Percentiles rank a stretch among this genome's conserved stretches.
These are phyloP conservation scores for Oxyruncus cristatus DNA, from an alignment of 2,113 vertebrate genomes.

Conservation along the genomic window DNA sequence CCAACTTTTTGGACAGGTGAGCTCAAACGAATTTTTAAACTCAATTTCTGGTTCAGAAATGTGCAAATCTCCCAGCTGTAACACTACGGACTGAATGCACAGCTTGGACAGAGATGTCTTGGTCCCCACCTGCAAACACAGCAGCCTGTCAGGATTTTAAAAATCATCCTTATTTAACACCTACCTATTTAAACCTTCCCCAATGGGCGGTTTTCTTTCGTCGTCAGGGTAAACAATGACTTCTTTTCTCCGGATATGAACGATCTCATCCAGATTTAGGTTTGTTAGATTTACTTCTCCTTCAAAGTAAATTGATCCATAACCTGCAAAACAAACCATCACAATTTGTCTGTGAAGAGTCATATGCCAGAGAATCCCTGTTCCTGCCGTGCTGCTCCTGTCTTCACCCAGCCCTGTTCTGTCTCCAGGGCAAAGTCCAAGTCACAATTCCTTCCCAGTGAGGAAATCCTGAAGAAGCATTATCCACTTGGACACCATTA, in stretches of 20 bases:
- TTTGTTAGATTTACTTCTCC: slow-evolving; percentile 86
- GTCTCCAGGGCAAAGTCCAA: neutral
- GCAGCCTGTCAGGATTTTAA: neutral
- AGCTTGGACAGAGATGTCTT: accelerated
- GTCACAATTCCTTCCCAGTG: accelerated
- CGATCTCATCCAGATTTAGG: slow-evolving; percentile 91
- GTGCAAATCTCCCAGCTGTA: accelerated
- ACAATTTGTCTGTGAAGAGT: neutral
- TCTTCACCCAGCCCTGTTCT: accelerated
- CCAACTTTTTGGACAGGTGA: no score
- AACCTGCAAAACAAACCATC: slow-evolving; percentile 73
- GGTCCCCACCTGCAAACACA: neutral
- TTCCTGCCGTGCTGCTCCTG: neutral
- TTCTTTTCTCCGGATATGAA: slow-evolving; percentile 94
- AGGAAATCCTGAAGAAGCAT: neutral
- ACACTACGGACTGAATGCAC: accelerated
- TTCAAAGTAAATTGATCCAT: slow-evolving; percentile 92
- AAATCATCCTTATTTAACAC: neutral
- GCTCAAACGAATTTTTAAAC: accelerated
- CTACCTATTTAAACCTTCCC: slow-evolving; percentile 92
- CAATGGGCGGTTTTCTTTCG: slow-evolving; percentile 83
- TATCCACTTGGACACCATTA: accelerated
- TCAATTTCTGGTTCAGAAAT: accelerated
- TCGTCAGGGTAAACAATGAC: slow-evolving; percentile 95
- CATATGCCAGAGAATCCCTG: accelerated